Base-by-base conservation (phyloP, 2,113 vertebrate species). In the Monarcha castaneiventris region DNA sequence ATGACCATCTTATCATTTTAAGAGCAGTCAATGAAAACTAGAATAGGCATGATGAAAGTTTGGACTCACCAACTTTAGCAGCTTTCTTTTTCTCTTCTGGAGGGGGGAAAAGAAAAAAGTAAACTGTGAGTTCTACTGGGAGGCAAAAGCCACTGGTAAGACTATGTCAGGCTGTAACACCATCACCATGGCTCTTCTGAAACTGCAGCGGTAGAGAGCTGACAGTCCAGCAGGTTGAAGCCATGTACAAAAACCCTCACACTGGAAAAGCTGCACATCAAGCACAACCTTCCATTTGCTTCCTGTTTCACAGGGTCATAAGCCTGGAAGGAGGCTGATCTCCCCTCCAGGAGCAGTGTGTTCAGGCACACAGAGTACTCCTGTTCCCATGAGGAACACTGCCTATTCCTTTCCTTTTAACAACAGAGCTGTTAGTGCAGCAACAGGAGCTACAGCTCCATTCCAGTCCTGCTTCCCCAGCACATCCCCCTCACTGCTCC, bases 61-160 rank as follows among this genome's bases (percentile, higher is more conserved):
- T 43, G 54, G 48, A 97, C 98, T 98, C 95, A 98, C 98, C 4
- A 18, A 3, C 12, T 94, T 98, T 97, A 84, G 13, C 75, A 30
- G 87, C 3, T 75, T 95, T 98, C 92, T 93, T 97, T 41, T 97
- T 97, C 39, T 96, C 96, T 46, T 89, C 98, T 98, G 89, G 30
- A 80, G 3, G 5, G 13, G 30, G 5, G 0, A 7, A 69, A 41
- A n/a, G 35, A 96, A 87, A 94, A 51, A 93, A 59, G 22, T 48
- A 39, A 78, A 79, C 26, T 39, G 72, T 96, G 87, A 94, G 30
- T 89, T 90, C 49, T 80, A 52, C 58, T 71, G 33, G 93, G 81
- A 63, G 26, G 46, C 51, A 90, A 79, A 44, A 88, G 27, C 21
- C 35, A 35, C 21, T 49, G 29, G 30, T 16, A 63, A 59, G 69